Conservation (phyloP, 2,888 invertebrate species). For the Microctonus hyperodae region DNA sequence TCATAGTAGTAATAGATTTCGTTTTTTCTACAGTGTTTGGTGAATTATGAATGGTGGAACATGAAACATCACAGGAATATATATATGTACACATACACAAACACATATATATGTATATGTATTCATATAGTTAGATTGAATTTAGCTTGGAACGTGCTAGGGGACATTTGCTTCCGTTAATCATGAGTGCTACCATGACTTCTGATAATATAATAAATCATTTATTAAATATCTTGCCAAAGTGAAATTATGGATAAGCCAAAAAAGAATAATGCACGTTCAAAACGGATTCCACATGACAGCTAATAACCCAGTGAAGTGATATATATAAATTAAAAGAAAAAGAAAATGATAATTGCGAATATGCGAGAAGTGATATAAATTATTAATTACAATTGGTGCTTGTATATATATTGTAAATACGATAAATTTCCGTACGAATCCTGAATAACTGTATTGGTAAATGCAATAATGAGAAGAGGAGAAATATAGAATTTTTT, state of each 20-base stretch:
- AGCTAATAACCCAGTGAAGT: neutral
- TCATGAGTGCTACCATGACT: neutral
- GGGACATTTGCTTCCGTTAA: neutral
- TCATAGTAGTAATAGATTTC: constrained; percentile 14
- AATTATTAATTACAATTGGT: constrained; percentile 2
- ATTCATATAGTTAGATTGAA: neutral
- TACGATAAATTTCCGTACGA: constrained; percentile 9
- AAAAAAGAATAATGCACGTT: neutral
- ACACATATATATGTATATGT: neutral
- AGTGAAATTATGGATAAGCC: constrained; percentile 17
- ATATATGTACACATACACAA: neutral
- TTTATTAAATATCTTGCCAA: constrained; percentile 22
- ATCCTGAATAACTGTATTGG: constrained; percentile 2
- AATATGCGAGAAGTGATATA: neutral
- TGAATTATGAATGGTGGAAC: neutral
- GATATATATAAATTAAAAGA: neutral
- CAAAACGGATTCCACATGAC: neutral
- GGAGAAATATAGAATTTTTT: neutral
- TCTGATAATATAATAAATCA: constrained; percentile 5
- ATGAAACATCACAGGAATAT: constrained; percentile 14
- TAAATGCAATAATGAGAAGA: constrained; percentile 12
- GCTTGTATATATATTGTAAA: constrained; percentile 23
- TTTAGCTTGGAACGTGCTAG: neutral
- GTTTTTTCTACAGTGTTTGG: neutral
- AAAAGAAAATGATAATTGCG: neutral